A percentile compares a stretch with the other conserved stretches of the same genome.
phyloP scores from a whole-genome alignment of 1,140 invertebrate species.

The Ceratina japonica region DNA sequence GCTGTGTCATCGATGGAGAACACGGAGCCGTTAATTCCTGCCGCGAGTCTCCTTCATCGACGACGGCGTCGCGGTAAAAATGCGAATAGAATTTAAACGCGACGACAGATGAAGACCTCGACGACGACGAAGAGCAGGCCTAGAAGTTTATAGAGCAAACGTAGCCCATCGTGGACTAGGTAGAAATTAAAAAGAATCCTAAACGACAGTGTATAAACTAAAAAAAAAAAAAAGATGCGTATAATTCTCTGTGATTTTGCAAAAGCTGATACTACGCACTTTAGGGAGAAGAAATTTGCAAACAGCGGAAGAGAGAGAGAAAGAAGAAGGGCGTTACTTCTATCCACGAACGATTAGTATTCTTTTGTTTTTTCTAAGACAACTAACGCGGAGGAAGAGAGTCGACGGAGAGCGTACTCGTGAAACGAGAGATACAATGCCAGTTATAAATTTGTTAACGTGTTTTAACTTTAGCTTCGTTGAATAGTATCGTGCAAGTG shows the following conservation, averaged over 20 bases:
- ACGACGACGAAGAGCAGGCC: slow-evolving; percentile 66
- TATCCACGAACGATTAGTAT: slow-evolving; percentile 40
- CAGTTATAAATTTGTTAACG: slow-evolving; percentile 48
- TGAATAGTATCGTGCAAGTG: slow-evolving; percentile 28
- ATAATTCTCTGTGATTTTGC: slow-evolving; percentile 66
- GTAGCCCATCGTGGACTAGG: slow-evolving; percentile 55
- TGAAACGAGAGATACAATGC: slow-evolving; percentile 39
- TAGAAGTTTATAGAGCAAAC: slow-evolving; percentile 64
- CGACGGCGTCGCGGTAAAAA: slow-evolving; percentile 24
- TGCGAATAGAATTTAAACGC: slow-evolving; percentile 20
- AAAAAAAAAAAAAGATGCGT: slow-evolving; percentile 46
- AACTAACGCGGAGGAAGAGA: slow-evolving; percentile 32
- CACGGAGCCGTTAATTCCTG: slow-evolving; percentile 50
- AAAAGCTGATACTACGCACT: slow-evolving; percentile 57
- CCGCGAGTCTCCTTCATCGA: slow-evolving; percentile 56
- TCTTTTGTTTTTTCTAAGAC: slow-evolving; percentile 33
- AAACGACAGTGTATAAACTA: slow-evolving; percentile 47
- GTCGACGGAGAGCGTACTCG: slow-evolving; percentile 24
- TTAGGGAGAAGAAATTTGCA: slow-evolving; percentile 31
- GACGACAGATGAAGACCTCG: slow-evolving; percentile 56
- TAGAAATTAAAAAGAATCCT: slow-evolving; percentile 45
- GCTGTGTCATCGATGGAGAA: slow-evolving; percentile 45
- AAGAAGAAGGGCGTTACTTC: slow-evolving; percentile 2
- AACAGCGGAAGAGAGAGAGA: not conserved
- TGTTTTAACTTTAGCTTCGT: slow-evolving; percentile 56